Evolutionary conservation across 2,113 vertebrate genomes (phyloP).

Genomic region (Ginglymostoma cirratum): DNA sequence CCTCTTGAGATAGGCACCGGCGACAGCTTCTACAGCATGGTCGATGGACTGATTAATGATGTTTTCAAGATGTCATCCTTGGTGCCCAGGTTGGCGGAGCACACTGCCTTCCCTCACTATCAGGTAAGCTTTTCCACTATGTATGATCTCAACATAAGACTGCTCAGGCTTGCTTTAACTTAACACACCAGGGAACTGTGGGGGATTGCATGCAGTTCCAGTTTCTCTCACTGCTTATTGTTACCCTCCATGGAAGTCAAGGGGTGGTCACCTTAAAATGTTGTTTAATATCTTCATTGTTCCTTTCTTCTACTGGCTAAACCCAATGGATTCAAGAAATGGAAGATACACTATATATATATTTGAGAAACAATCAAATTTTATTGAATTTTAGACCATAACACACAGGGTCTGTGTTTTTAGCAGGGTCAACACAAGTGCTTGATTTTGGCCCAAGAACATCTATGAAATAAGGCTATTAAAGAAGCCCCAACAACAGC

Average conservation of each 20-base stretch:
- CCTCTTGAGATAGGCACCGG: constrained; percentile 64
- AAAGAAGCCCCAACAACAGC: too few relatives aligned
- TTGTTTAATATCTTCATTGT: background rate
- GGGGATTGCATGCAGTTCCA: background rate
- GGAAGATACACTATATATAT: background rate
- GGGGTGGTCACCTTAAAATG: background rate
- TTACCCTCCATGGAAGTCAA: background rate
- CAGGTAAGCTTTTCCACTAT: constrained; percentile 62
- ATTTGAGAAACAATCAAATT: too few relatives aligned
- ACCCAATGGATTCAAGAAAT: background rate
- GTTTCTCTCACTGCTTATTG: background rate
- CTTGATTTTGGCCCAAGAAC: too few relatives aligned
- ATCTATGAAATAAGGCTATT: too few relatives aligned
- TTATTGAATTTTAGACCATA: too few relatives aligned
- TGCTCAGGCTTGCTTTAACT: background rate
- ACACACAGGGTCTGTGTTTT: too few relatives aligned
- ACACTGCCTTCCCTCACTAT: constrained; percentile 62
- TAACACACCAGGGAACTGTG: background rate
- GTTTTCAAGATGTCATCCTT: constrained; percentile 70
- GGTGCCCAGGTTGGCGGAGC: constrained; percentile 65
- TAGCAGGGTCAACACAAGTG: too few relatives aligned
- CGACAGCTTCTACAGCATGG: constrained; percentile 63
- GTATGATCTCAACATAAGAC: background rate
- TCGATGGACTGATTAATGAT: constrained; percentile 67
- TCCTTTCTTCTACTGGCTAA: background rate